Evolutionary conservation across 2,113 vertebrate species (phyloP).

Genomic region (Lepisosteus oculatus): DNA sequence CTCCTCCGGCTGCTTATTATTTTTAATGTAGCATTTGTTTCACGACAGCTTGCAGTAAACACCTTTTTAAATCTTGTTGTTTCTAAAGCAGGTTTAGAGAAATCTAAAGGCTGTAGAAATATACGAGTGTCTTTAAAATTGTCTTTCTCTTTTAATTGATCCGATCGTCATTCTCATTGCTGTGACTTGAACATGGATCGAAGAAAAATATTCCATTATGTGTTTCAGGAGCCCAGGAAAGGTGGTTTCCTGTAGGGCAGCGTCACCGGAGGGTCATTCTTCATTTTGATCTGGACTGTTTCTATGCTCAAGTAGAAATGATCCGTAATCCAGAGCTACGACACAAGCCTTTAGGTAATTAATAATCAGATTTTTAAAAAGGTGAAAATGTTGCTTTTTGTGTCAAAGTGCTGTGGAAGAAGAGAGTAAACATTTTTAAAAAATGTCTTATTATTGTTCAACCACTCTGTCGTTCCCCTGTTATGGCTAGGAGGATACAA

Average conservation of each 20-base stretch:
- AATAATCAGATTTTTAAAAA: not conserved
- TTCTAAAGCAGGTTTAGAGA: too few relatives aligned
- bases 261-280: constrained; percentile 60
- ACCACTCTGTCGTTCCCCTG: too few relatives aligned
- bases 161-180: not conserved
- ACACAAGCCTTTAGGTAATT: constrained; percentile 79
- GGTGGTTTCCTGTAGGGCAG: not conserved
- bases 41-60: too few relatives aligned
- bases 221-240: not conserved
- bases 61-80: too few relatives aligned
- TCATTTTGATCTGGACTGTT: constrained; percentile 88
- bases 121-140: too few relatives aligned
- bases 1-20: too few relatives aligned
- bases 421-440: too few relatives aligned
- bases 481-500: too few relatives aligned
- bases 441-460: too few relatives aligned
- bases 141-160: too few relatives aligned
- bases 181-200: not conserved
- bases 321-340: constrained; percentile 76
- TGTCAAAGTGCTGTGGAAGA: not conserved
- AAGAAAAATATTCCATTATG: not conserved
- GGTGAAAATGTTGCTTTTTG: not conserved
- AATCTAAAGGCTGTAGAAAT: too few relatives aligned
- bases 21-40: too few relatives aligned
- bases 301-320: constrained; percentile 93